These are phyloP conservation scores for Cistogaster globosa DNA, from an alignment of 2,888 invertebrate genomes.

Conservation along the genomic window DNA sequence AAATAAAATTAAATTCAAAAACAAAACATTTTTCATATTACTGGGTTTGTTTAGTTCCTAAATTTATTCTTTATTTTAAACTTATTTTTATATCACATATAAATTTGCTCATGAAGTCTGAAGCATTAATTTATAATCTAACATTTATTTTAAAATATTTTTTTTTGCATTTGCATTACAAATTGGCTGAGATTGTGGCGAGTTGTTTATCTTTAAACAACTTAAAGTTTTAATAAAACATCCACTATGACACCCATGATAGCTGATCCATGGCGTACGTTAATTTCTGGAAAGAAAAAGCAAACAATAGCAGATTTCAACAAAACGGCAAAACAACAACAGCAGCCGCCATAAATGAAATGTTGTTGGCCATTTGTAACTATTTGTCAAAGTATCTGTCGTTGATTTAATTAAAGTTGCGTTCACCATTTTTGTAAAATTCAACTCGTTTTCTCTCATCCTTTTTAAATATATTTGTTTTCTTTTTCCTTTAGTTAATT, in stretches of 20 bases:
- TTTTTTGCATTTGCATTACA: conserved; percentile 28
- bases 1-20: too few species aligned
- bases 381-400: conserved; percentile 77
- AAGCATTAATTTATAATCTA: too few species aligned
- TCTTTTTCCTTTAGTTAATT: neutral
- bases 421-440: conserved; percentile 77
- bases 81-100: too few species aligned
- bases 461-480: conserved; percentile 7
- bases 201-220: conserved; percentile 18
- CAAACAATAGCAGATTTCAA: conserved; percentile 29
- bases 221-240: conserved; percentile 16
- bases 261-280: conserved; percentile 23
- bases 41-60: too few species aligned
- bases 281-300: conserved; percentile 26
- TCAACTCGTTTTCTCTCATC: conserved; percentile 26
- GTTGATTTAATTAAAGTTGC: conserved; percentile 81
- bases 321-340: conserved; percentile 32
- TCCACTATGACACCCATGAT: conserved; percentile 29
- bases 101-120: too few species aligned
- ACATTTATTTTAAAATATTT: neutral
- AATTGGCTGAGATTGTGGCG: conserved; percentile 22
- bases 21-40: too few species aligned
- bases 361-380: conserved; percentile 76
- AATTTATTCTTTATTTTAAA: too few species aligned
- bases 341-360: conserved; percentile 50